These are phyloP conservation scores for Zygogramma bicolorata DNA, from an alignment of 2,888 invertebrate genomes.

Conservation along the genomic window DNA sequence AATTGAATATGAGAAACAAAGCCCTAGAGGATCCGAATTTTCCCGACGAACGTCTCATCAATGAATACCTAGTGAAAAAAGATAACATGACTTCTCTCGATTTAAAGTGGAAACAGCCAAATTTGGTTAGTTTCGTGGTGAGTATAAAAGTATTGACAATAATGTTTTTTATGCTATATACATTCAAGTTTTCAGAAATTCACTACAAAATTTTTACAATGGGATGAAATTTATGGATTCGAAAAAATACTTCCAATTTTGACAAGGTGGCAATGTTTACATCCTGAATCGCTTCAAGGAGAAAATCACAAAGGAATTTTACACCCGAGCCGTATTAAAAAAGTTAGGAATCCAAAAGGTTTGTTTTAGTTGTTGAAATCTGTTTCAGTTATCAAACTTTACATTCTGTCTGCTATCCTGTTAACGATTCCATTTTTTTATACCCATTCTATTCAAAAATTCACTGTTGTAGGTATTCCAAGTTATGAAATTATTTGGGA, in stretches of 20 bases:
- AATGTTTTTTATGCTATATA: not conserved
- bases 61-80: conserved; percentile 76
- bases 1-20: conserved; percentile 76
- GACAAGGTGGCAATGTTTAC: conserved; percentile 81
- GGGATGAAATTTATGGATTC: conserved; percentile 82
- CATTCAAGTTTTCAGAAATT: conserved; percentile 70
- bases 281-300: conserved; percentile 55
- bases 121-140: conserved; percentile 79
- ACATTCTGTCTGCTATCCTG: too few relatives aligned
- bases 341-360: conserved; percentile 69
- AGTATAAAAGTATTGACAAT: conserved; percentile 49
- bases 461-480: conserved; percentile 75
- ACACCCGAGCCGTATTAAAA: conserved; percentile 70
- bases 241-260: conserved; percentile 82
- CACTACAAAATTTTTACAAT: conserved; percentile 75
- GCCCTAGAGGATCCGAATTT: conserved; percentile 75
- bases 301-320: conserved; percentile 59
- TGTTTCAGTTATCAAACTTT: not conserved
- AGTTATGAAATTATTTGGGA: conserved; percentile 82
- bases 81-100: conserved; percentile 70
- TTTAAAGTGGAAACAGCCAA: conserved; percentile 75
- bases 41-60: conserved; percentile 80
- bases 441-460: too few relatives aligned
- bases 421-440: too few relatives aligned
- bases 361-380: not conserved